phyloP scores from a whole-genome alignment of 2,113 vertebrate species.

The Gadus macrocephalus region DNA sequence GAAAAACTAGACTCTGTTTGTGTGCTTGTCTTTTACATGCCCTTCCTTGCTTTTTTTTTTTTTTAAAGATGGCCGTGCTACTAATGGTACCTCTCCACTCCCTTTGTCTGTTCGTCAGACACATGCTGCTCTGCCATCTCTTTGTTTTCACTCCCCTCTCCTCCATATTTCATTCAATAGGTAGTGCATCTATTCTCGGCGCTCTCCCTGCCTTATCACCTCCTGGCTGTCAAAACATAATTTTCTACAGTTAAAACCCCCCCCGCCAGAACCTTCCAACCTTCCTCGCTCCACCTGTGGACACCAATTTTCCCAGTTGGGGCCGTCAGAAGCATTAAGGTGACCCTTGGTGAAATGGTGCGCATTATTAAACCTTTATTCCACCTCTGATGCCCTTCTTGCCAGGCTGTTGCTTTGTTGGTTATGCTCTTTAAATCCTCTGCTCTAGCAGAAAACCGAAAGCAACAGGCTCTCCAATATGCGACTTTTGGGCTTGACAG shows the following conservation, averaged over 20 bases:
- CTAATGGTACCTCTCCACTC: slow-evolving; percentile 39
- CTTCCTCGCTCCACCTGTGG: slow-evolving; percentile 28
- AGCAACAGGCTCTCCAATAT: too few species aligned
- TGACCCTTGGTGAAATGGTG: slow-evolving; percentile 8
- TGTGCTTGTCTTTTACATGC: neutral
- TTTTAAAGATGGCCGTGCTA: neutral
- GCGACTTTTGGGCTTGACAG: too few species aligned
- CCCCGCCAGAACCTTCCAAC: slow-evolving; percentile 28
- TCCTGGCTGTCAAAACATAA: slow-evolving; percentile 60
- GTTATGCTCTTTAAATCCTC: too few species aligned
- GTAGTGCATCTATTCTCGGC: slow-evolving; percentile 63
- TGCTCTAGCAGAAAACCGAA: too few species aligned
- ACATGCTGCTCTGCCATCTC: slow-evolving; percentile 49
- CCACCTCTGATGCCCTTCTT: neutral
- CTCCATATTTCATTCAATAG: slow-evolving; percentile 67
- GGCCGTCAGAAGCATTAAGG: slow-evolving; percentile 16
- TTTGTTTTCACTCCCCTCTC: slow-evolving; percentile 47
- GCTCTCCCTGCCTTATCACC: slow-evolving; percentile 44
- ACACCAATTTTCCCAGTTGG: slow-evolving; percentile 16
- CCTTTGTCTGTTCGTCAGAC: slow-evolving; percentile 60
- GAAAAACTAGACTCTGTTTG: neutral
- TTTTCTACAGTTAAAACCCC: slow-evolving; percentile 42
- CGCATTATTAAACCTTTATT: slow-evolving; percentile 6
- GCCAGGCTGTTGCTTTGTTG: neutral
- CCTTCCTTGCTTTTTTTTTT: neutral